Base-by-base conservation (phyloP, 2,888 invertebrate genomes). In the Anthrax anthrax region DNA sequence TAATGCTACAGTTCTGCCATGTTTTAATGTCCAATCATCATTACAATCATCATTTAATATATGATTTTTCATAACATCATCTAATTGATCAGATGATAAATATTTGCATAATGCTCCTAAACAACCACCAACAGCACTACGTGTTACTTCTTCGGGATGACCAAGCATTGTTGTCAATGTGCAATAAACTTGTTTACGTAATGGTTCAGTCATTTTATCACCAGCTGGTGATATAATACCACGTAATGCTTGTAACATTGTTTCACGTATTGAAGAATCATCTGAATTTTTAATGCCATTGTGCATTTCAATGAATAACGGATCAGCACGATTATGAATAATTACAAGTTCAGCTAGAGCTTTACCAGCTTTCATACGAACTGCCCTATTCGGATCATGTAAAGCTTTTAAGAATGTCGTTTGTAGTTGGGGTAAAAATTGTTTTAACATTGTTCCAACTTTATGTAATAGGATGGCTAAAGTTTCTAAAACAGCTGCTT, bases 371-470 rank as follows among this genome's bases (percentile, higher is more conserved):
- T 87, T 87, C 55, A 96, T 75, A 50, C 96, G 76, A 17, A 96
- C 95, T 52, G 78, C 74, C 47, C 94, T 75, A 66, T 85, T 85
- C 23, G 84, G 78, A 68, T 98, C 98, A 63, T 86, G 84, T 46
- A 97, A 72, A 4, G 96, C 88, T 71, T 96, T 96, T 44, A 96
- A 76, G 72, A 98, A 97, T 17, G 97, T 97, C 2, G 96, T 96
- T 73, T 97, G 97, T 37, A 98, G 77, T 70, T 98, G 98, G 2
- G 98, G 97, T 59, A 97, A 75, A 72, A 98, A 98, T 65, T 97
- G 96, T 68, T 95, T 95, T 65, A 98, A 70, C 82, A 92, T 85
- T 36, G 84, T 78, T 39, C 94, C 94, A 51, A 95, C 94, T 78
- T 96, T 97, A 32, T 82, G 81, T 12, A 98, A 72, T n/a, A 98